Base-by-base conservation (phyloP, 2,888 invertebrate species). In the Aleiodes testaceus region DNA sequence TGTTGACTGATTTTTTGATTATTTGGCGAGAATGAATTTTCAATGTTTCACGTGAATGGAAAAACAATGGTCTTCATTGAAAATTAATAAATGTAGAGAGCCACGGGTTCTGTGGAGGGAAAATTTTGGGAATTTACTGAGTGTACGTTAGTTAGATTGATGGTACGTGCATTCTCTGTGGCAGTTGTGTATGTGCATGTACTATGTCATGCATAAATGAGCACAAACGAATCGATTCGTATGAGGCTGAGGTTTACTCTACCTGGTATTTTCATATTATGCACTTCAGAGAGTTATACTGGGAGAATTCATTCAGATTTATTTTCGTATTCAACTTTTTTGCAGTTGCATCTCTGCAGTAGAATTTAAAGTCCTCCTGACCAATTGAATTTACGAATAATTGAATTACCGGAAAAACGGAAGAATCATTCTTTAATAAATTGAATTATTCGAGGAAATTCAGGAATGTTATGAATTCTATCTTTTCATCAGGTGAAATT, bases 131-230 rank as follows among this genome's bases (percentile, higher is more conserved):
- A 55, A 69, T 69, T 36, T 22, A 36, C n/a, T 50, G 47, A 59
- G 49, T 20, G 30, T 16, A 53, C 22, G 36, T 22, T 26, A 14
- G 26, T 18, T 22, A 18, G 42, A 59, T 49, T 26, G 47, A 36
- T 55, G 14, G 42, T 16, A 45, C 36, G 14, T 45, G 49, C 36
- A 36, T 36, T 36, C 11, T 36, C 4, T 9, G 6, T 36, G 11
- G 36, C 36, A 36, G 4, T 36, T 36, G 36, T 36, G 36, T 36
- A 11, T 22, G 45, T 20, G 30, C 47, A 47, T 70, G 49, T 55
- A 59, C 47, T 36, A 45, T 44, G 49, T 59, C 49, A 70, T 70
- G 64, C 65, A 70, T 70, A 66, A 70, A 66, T 70, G 59, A 70
- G 49, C 18, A 47, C 53, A 20, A 65, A 70, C 59, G 49, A 30